These are phyloP conservation scores for Aeoliscus strigatus DNA, from an alignment of 2,797 vertebrate genomes.

Conservation along the genomic window DNA sequence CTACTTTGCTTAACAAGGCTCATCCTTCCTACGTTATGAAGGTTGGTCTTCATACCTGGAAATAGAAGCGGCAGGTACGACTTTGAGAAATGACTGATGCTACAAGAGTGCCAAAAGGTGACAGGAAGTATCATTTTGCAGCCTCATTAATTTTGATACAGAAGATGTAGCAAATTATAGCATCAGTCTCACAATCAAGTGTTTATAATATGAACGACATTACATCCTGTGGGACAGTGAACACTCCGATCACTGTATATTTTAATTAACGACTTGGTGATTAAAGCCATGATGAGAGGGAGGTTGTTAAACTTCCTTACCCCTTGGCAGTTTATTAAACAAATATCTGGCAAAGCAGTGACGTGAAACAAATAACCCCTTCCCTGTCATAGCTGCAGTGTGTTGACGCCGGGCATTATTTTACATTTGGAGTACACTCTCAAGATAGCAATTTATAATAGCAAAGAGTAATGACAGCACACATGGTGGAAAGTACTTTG, in stretches of 20 bases:
- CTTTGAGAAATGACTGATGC: constrained; percentile 24
- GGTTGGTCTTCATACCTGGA: constrained; percentile 36
- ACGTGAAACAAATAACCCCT: constrained; percentile 60
- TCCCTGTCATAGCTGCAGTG: constrained; percentile 42
- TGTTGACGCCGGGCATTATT: constrained; percentile 34
- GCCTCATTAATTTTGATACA: constrained; percentile 48
- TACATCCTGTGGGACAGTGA: constrained; percentile 54
- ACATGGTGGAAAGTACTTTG: constrained; percentile 12
- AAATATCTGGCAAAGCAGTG: constrained; percentile 66
- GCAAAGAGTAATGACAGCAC: constrained; percentile 12
- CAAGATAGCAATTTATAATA: constrained; percentile 17
- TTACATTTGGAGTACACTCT: constrained; percentile 24
- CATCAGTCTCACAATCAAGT: constrained; percentile 61
- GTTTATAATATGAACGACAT: constrained; percentile 61
- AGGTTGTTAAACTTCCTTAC: constrained; percentile 68
- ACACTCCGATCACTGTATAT: constrained; percentile 55
- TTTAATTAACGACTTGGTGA: constrained; percentile 76
- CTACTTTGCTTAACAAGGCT: constrained; percentile 38
- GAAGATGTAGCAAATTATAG: constrained; percentile 41
- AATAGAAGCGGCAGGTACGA: constrained; percentile 35
- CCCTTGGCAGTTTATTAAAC: constrained; percentile 66
- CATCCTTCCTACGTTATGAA: constrained; percentile 35
- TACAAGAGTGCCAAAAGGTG: constrained; percentile 34
- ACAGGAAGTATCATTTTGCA: constrained; percentile 46
- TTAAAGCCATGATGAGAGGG: constrained; percentile 72